Conservation (phyloP, 2,888 invertebrate genomes). For the Apotomis betuletana region DNA sequence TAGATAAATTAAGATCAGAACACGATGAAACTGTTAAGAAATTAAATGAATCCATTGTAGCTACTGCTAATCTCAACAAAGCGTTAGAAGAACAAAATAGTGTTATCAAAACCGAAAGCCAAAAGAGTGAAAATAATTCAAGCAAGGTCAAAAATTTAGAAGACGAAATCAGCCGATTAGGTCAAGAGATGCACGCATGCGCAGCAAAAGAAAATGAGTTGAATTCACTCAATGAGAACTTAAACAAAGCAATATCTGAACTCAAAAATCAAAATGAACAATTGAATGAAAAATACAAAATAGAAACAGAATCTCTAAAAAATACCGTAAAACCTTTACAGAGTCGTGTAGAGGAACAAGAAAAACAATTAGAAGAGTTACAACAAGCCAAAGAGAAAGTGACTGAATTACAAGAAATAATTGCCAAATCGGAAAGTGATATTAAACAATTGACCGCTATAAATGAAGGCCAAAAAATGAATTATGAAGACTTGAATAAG, state of each 20-base stretch:
- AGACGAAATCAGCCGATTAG: constrained; percentile 55
- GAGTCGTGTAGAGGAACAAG: constrained; percentile 62
- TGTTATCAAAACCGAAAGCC: constrained; percentile 63
- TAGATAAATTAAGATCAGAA: constrained; percentile 61
- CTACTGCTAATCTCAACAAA: constrained; percentile 59
- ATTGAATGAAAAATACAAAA: constrained; percentile 65
- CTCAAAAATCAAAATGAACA: constrained; percentile 67
- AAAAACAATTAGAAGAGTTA: constrained; percentile 66
- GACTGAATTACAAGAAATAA: constrained; percentile 67
- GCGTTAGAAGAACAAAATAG: constrained; percentile 65
- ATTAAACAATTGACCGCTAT: constrained; percentile 74
- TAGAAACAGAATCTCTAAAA: constrained; percentile 71
- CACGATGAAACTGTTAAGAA: constrained; percentile 58
- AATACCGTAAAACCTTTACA: constrained; percentile 64
- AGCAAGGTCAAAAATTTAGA: constrained; percentile 61
- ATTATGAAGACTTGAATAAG: constrained; percentile 77
- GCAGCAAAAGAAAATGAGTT: constrained; percentile 35
- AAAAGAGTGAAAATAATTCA: constrained; percentile 60
- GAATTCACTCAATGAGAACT: constrained; percentile 29
- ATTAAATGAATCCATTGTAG: constrained; percentile 59
- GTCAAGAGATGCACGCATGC: constrained; percentile 27
- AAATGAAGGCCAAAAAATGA: constrained; percentile 77
- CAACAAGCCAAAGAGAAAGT: constrained; percentile 69
- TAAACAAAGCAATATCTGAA: constrained; percentile 43
- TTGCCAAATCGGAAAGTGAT: constrained; percentile 74